Evolutionary conservation across 1,140 invertebrate species (phyloP).

Genomic region (Drosophila obscura): DNA sequence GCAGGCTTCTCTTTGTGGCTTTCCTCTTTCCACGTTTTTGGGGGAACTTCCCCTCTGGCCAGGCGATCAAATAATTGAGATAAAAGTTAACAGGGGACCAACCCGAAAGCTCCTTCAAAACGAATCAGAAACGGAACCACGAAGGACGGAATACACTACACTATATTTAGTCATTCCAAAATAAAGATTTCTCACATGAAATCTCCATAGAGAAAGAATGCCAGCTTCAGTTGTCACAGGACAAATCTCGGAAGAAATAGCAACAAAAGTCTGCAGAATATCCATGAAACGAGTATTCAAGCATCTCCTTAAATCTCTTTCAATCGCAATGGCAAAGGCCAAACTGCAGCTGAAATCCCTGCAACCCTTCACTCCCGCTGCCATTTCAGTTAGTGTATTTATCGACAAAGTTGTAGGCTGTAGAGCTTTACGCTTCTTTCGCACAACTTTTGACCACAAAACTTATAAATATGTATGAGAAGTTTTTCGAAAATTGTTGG

Average conservation of each 20-base stretch:
- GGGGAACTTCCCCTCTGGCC: constrained; percentile 10
- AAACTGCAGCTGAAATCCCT: background rate
- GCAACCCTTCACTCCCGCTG: background rate
- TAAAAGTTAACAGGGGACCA: constrained; percentile 49
- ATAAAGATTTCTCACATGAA: no score
- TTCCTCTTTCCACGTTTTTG: background rate
- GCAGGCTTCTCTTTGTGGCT: background rate
- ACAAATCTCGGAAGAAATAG: no score
- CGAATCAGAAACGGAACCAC: background rate
- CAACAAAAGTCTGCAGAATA: no score
- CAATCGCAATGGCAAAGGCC: no score
- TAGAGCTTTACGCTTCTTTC: constrained; percentile 62
- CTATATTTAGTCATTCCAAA: no score
- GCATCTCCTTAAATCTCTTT: no score
- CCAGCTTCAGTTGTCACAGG: no score
- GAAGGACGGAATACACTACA: no score
- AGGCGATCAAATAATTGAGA: constrained; percentile 75
- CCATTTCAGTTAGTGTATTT: constrained; percentile 18
- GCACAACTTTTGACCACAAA: constrained; percentile 62
- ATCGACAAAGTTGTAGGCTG: constrained; percentile 53
- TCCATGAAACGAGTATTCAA: no score
- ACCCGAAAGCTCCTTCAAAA: constrained; percentile 27
- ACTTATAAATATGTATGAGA: constrained; percentile 84
- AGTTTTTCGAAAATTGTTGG: constrained; percentile 80
- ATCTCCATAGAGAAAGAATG: no score